Base-by-base conservation (phyloP, 2,888 invertebrate species). In the Eurytoma californica region DNA sequence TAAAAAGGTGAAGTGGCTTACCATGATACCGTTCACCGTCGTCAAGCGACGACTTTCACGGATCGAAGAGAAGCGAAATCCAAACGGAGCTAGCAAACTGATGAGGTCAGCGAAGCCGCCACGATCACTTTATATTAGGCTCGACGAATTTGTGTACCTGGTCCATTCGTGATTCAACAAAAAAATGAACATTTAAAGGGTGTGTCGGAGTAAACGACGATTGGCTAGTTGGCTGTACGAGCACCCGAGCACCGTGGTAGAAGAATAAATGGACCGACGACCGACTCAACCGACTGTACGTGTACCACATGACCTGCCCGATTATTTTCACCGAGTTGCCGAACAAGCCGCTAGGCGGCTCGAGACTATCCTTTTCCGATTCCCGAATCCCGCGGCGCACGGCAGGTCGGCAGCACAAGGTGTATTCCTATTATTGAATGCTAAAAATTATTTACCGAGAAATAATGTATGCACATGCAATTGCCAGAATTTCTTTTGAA, bases 121-220 rank as follows among this genome's bases (percentile, higher is more conserved):
- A 70, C 73, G 57, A 81, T 81, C 82, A 82, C 80, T 81, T 60
- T 77, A 75, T 77, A 75, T 81, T 82, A 80, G 77, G 78, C 77
- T 82, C 75, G 81, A 83, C 83, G 81, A 82, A 82, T 84, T 83
- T 83, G 77, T 85, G 83, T 83, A 83, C 85, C 85, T 82, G 85
- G 83, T 74, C 77, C 77, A 72, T 80, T 74, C 77, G 77, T 69
- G 67, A 84, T 85, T 85, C 85, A 85, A 83, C 82, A 84, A 83
- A 85, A 86, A 88, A 87, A 88, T 84, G 84, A 86, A 87, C 87
- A 87, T 88, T 89, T 88, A 85, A 87, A 89, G 89, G 89, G 89
- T 89, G 89, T 90, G 89, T 90, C 89, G 84, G 84, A 85, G 84
- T 79, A 84, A 84, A 79, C 82, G 69, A 79, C 77, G 83, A 86